Evolutionary conservation across 2,797 vertebrate genomes (phyloP), one percentile per base, ranked within the genome.

Genomic region (Eremophila alpestris): DNA sequence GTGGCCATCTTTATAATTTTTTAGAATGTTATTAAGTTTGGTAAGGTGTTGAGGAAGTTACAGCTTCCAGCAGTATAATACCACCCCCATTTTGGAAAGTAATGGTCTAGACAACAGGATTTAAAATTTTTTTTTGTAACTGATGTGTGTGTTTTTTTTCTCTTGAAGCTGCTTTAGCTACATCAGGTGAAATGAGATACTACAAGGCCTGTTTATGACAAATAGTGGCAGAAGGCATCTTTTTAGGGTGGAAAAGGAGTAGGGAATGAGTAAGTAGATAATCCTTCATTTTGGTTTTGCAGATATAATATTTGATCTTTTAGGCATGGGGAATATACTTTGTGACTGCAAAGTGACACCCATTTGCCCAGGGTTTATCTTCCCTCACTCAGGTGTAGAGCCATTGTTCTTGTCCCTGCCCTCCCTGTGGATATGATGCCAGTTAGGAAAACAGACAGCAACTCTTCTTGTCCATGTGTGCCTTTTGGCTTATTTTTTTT

Each of bases 201-300:
- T 79, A 87, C 15, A 43, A 19, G 16, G 45, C 68, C 55, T 79
- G 11, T 29, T 74, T 81, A 17, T 70, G 29, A n/a, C 8, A 29
- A 34, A 29, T 2, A 55, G 68, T 54, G 76, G 8, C 45, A 77
- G 82, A 78, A 78, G 18, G 10, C 40, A 59, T 59, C 36, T 43
- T 75, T 2, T 3, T 52, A 29, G 26, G 8, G 20, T 59, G 15
- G 60, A 48, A 77, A 78, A 63, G 43, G 21, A 86, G 6, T n/a
- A 67, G 13, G 8, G 26, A 73, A 74, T 40, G 17, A 49, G 11
- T 52, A 51, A 77, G 45, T 23, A 58, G 30, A 19, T 80, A 65
- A 45, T 43, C 46, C 32, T 41, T 2, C 0, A 0, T 76, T 21
- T 54, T 69, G 40, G 10, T 48, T 85, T 49, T 2, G 2, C 27